These are phyloP conservation scores for Chascanopsetta lugubris DNA, from an alignment of 2,113 vertebrate species.

Conservation along the genomic window DNA sequence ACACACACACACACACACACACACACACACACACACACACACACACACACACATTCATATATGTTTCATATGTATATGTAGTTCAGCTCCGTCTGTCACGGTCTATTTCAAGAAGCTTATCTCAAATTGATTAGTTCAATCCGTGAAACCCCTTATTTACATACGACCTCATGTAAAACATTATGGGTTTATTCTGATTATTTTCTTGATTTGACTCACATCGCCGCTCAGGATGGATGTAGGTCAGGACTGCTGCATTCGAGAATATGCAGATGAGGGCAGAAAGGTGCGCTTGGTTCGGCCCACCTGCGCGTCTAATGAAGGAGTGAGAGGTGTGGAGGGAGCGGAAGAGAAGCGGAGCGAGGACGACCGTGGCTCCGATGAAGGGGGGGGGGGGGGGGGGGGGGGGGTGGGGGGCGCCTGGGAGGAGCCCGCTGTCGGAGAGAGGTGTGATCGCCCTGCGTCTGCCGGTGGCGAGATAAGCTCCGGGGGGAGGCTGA, in stretches of 20 bases:
- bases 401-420: slow-evolving; percentile 36
- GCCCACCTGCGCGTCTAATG: slow-evolving; percentile 38
- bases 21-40: too few species aligned
- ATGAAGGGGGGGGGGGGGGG: slow-evolving; percentile 49
- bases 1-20: too few species aligned
- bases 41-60: too few species aligned
- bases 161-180: neutral
- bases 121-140: too few species aligned
- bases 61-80: too few species aligned
- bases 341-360: slow-evolving; percentile 40
- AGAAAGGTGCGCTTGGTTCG: slow-evolving; percentile 6
- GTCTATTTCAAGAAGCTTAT: too few species aligned
- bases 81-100: too few species aligned
- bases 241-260: neutral
- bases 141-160: neutral
- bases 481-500: slow-evolving; percentile 55
- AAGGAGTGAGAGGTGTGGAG: slow-evolving; percentile 40
- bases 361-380: slow-evolving; percentile 43
- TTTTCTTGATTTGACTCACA: too few species aligned
- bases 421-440: slow-evolving; percentile 34
- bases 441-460: slow-evolving; percentile 57
- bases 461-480: slow-evolving; percentile 68
- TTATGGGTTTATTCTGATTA: neutral
- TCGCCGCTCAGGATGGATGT: too few species aligned
- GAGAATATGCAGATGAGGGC: neutral